These are phyloP conservation scores for Ophioderma brevispina DNA, from an alignment of 35 echinoderm and acorn worm genomes.

Conservation along the genomic window DNA sequence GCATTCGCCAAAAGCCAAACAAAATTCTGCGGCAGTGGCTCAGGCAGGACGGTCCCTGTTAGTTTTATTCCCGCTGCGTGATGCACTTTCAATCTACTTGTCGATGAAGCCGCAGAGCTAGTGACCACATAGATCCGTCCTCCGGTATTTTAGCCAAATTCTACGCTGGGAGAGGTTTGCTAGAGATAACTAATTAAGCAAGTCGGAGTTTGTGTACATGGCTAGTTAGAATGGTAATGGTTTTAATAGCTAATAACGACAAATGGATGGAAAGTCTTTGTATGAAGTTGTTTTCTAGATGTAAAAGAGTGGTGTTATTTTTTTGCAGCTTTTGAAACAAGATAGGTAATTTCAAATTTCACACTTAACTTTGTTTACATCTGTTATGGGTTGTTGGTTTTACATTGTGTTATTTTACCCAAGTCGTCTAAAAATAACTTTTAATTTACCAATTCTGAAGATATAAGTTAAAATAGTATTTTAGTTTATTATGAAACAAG, in stretches of 20 bases:
- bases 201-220: neutral
- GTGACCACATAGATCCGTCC: neutral
- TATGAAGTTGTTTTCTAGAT: neutral
- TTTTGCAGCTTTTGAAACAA: no score
- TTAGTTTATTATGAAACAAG: no score
- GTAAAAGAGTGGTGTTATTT: no score
- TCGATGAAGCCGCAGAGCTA: neutral
- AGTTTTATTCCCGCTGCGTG: neutral
- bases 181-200: neutral
- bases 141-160: neutral
- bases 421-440: no score
- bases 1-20: slow-evolving; percentile 3
- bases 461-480: no score
- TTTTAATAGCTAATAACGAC: neutral
- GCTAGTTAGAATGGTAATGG: neutral
- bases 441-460: no score
- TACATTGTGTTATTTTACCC: no score
- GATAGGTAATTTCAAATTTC: no score
- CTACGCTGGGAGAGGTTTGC: neutral
- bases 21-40: neutral
- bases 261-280: neutral
- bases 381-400: no score
- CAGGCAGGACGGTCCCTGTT: neutral
- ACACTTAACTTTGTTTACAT: no score
- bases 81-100: neutral